A percentile compares a stretch with the other conserved stretches of the same genome.
These are phyloP conservation scores for Pseudopodoces humilis DNA, from an alignment of 2,113 vertebrate genomes.

Conservation along the genomic window DNA sequence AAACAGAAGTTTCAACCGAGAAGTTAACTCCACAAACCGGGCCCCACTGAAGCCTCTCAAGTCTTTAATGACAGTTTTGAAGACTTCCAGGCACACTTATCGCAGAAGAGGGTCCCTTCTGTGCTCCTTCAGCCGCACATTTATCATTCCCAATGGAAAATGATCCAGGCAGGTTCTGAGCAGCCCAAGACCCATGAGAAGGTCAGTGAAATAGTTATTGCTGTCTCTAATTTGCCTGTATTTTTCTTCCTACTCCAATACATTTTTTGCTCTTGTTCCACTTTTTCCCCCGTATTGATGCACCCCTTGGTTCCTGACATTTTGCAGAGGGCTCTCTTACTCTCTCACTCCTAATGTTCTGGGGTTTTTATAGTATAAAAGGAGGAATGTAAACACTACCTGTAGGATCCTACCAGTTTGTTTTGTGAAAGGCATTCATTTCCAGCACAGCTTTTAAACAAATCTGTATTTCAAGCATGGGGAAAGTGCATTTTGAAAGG, in stretches of 20 bases:
- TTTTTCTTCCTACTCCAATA: not conserved
- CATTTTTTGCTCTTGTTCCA: not conserved
- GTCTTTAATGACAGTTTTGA: not conserved
- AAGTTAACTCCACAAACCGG: rapidly evolving
- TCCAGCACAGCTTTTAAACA: not conserved
- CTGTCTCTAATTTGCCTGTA: not conserved
- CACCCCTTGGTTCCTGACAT: not conserved
- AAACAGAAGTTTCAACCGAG: not conserved
- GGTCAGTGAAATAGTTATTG: constrained; percentile 20
- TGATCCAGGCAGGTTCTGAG: not conserved
- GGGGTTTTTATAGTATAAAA: not conserved
- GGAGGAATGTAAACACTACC: not conserved
- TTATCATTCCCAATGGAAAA: not conserved
- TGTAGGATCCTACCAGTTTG: not conserved
- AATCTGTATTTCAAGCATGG: not conserved
- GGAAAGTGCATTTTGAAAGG: not conserved
- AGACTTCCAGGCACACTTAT: constrained; percentile 10
- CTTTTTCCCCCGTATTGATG: not conserved
- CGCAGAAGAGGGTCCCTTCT: not conserved
- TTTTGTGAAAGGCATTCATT: not conserved
- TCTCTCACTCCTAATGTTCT: not conserved
- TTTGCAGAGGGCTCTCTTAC: not conserved
- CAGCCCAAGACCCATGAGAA: not conserved
- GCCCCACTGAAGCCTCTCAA: not conserved
- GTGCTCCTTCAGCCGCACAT: not conserved